Percentiles rank a stretch among this genome's conserved stretches.
phyloP scores from a whole-genome alignment of 1,140 invertebrate species.

The Drosophila kohkoa region DNA sequence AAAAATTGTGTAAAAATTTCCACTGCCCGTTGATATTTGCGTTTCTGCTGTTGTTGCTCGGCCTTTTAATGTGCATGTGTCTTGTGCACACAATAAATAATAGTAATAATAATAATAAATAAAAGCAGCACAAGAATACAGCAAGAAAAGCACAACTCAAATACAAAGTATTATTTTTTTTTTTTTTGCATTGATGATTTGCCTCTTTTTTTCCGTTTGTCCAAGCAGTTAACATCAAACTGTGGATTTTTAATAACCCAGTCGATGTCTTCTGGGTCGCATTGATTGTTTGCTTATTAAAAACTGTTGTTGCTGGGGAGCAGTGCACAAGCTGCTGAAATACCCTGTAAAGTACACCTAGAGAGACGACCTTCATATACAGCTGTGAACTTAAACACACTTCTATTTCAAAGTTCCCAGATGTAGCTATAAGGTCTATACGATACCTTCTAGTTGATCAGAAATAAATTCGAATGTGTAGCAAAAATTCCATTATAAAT shows the following conservation, averaged over 20 bases:
- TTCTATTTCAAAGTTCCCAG: too few relatives aligned
- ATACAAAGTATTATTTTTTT: constrained; percentile 19
- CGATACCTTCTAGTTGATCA: too few relatives aligned
- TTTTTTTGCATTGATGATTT: constrained; percentile 41
- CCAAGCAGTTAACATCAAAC: constrained; percentile 59
- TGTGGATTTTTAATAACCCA: constrained; percentile 61
- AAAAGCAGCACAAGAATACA: constrained; percentile 20
- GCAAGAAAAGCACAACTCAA: constrained; percentile 15
- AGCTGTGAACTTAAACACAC: too few relatives aligned
- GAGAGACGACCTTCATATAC: too few relatives aligned
- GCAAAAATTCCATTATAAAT: constrained; percentile 73
- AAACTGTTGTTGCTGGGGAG: not conserved
- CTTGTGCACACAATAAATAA: constrained; percentile 36
- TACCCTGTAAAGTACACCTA: constrained; percentile 4
- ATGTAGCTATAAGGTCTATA: too few relatives aligned
- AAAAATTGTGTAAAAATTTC: constrained; percentile 52
- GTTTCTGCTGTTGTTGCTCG: constrained; percentile 25
- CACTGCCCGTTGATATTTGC: constrained; percentile 38
- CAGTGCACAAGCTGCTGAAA: not conserved
- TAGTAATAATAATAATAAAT: constrained; percentile 30
- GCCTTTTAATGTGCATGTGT: constrained; percentile 30
- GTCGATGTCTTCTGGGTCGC: constrained; percentile 32
- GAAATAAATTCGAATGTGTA: constrained; percentile 24
- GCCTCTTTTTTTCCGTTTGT: constrained; percentile 48
- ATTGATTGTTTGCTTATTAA: constrained; percentile 24